A percentile compares a stretch with the other conserved stretches of the same genome.
phyloP scores from a whole-genome alignment of 1,140 invertebrate species.

The Plectrocnemia conspersa region DNA sequence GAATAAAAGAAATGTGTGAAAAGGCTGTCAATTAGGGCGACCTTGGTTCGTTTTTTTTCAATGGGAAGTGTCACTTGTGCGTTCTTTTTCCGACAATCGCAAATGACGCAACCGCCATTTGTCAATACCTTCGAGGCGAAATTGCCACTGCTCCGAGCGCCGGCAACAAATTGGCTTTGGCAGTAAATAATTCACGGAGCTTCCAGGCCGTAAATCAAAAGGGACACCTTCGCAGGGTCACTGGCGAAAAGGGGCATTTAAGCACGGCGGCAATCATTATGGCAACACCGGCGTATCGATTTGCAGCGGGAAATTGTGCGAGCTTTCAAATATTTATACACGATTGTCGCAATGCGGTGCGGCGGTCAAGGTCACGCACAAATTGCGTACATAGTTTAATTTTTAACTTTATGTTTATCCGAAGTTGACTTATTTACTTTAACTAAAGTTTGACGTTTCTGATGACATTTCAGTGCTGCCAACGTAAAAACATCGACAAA shows the following conservation, averaged over 20 bases:
- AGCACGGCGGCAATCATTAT: neutral
- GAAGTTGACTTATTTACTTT: too few species aligned
- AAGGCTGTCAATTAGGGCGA: neutral
- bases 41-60: neutral
- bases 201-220: neutral
- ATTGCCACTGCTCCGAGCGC: neutral
- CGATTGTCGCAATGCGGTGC: slow-evolving; percentile 4
- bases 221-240: neutral
- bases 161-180: neutral
- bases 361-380: neutral
- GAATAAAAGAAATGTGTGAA: slow-evolving; percentile 1
- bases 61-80: neutral
- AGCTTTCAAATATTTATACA: slow-evolving; percentile 7
- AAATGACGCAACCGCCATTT: neutral
- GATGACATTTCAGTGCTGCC: too few species aligned
- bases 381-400: neutral
- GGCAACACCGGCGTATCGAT: neutral
- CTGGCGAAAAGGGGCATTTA: neutral
- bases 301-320: neutral
- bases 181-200: neutral
- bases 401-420: neutral
- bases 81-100: neutral
- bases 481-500: too few species aligned
- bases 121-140: neutral
- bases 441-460: too few species aligned